A percentile compares a stretch with the other conserved stretches of the same genome.
These are phyloP conservation scores for Actinia equina DNA, from an alignment of 64 coral and sea anemone species.

Conservation along the genomic window DNA sequence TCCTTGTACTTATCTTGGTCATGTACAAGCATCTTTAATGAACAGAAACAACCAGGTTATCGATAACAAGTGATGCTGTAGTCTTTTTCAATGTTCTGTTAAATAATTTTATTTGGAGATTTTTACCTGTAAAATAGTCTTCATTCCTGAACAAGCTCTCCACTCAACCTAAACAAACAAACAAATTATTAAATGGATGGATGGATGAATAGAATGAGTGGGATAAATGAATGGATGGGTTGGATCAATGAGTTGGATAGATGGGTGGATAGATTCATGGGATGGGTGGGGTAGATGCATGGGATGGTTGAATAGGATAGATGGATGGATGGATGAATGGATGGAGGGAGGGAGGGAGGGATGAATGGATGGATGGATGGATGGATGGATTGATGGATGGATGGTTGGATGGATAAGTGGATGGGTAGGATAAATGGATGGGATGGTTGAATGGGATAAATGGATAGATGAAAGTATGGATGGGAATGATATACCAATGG, in stretches of 20 bases:
- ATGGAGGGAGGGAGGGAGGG: no score
- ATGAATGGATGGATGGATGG: no score
- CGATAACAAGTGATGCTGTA: no score
- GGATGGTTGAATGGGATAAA: background rate
- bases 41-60: no score
- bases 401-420: no score
- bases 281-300: background rate
- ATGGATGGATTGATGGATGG: no score
- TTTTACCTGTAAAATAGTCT: slow-evolving; percentile 82
- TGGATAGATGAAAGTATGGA: background rate
- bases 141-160: slow-evolving; percentile 74
- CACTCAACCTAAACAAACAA: slow-evolving; percentile 55
- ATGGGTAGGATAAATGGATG: background rate
- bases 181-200: no score
- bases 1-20: slow-evolving; percentile 70
- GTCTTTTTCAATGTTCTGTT: background rate
- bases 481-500: background rate
- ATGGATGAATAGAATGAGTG: background rate
- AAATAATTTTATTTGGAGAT: background rate
- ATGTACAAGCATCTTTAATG: slow-evolving; percentile 51
- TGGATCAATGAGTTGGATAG: background rate
- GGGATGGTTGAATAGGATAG: background rate
- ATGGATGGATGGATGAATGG: no score
- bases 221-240: background rate
- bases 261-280: background rate